A percentile compares a stretch with the other conserved stretches of the same genome.
phyloP scores from a whole-genome alignment of 1,140 invertebrate species.

The Whitmania pigra region DNA sequence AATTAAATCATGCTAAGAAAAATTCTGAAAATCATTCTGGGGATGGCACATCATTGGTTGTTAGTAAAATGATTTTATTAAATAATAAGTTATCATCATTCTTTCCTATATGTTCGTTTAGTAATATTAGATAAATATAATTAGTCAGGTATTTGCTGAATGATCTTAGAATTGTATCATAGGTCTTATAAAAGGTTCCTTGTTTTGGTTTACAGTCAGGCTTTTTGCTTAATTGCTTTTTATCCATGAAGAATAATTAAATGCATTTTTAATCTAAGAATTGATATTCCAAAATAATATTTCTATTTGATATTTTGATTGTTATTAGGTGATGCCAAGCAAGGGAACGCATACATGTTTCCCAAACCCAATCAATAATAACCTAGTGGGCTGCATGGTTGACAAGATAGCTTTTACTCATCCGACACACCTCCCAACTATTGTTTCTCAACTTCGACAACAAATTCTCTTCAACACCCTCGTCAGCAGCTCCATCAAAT shows the following conservation, averaged over 20 bases:
- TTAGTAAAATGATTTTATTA: not conserved
- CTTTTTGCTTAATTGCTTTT: too few relatives aligned
- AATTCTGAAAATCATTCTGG: not conserved
- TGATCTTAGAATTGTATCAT: too few relatives aligned
- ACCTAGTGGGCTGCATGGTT: conserved; percentile 45
- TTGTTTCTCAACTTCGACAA: conserved; percentile 68
- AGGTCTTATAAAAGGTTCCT: too few relatives aligned
- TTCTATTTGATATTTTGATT: too few relatives aligned
- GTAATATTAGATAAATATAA: too few relatives aligned
- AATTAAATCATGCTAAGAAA: not conserved
- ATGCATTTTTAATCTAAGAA: too few relatives aligned
- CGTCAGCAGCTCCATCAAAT: conserved; percentile 69
- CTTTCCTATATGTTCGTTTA: too few relatives aligned
- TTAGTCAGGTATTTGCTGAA: too few relatives aligned
- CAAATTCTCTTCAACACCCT: conserved; percentile 82
- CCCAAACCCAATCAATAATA: conserved; percentile 72
- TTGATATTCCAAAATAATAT: too few relatives aligned
- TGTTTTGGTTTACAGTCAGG: too few relatives aligned
- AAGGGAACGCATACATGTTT: conserved; percentile 18
- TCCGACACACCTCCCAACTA: conserved; percentile 77
- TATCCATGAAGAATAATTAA: too few relatives aligned
- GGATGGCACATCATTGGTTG: not conserved
- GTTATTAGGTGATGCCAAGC: conserved; percentile 5
- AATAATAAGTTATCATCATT: too few relatives aligned
- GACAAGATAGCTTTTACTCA: conserved; percentile 78